These are phyloP conservation scores for Nephrotoma flavescens DNA, from an alignment of 2,888 invertebrate species.

Conservation along the genomic window DNA sequence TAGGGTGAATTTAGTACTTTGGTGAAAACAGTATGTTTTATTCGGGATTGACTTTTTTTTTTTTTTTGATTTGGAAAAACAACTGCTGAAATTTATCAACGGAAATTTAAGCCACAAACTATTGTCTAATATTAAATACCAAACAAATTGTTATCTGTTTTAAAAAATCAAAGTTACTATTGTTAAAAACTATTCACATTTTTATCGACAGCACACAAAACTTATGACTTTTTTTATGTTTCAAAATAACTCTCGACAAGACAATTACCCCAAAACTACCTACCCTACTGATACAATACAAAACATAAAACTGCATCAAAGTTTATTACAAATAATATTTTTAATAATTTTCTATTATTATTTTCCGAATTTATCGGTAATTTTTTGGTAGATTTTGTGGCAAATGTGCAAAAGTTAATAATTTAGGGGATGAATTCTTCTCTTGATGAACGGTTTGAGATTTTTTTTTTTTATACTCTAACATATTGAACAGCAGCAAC, in stretches of 20 bases:
- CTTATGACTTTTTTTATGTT: not conserved
- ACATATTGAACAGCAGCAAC: not conserved
- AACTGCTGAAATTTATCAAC: not conserved
- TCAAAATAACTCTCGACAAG: not conserved
- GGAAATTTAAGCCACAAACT: not conserved
- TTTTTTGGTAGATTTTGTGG: conserved; percentile 2
- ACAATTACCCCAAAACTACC: not conserved
- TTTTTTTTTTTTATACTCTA: not conserved
- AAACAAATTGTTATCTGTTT: not conserved
- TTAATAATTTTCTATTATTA: not conserved
- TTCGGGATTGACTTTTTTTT: not conserved
- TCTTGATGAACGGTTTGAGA: not conserved
- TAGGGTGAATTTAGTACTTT: not conserved
- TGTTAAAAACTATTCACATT: not conserved
- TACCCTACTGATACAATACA: not conserved
- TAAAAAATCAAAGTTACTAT: not conserved
- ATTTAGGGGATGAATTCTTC: not conserved
- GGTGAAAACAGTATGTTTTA: not conserved
- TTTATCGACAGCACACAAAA: not conserved
- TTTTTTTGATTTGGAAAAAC: not conserved
- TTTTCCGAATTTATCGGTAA: not conserved
- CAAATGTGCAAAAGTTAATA: conserved; percentile 1
- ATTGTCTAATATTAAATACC: not conserved
- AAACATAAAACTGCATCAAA: not conserved
- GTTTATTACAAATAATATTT: not conserved